Conservation (phyloP, 1,140 invertebrate genomes). For the Limonius californicus region DNA sequence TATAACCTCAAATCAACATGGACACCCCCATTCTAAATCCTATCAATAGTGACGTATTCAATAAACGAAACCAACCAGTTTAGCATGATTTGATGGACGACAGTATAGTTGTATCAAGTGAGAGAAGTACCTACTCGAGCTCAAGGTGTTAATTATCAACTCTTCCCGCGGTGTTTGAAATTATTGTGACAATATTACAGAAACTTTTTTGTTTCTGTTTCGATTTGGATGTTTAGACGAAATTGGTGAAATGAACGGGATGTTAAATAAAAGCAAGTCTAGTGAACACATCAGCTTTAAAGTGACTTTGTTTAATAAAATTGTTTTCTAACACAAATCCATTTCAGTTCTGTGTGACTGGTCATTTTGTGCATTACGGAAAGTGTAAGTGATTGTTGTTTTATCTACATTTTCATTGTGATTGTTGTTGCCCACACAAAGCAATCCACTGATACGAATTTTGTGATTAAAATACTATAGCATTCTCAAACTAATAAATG, state of each 20-base stretch:
- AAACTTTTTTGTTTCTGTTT: too few species aligned
- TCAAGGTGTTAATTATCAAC: constrained; percentile 1
- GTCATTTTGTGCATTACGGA: too few species aligned
- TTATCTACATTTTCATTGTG: too few species aligned
- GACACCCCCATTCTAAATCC: constrained; percentile 7
- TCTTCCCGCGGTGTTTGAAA: neutral
- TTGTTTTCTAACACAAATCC: too few species aligned
- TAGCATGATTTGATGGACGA: neutral
- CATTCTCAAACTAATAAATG: too few species aligned
- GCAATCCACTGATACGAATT: too few species aligned
- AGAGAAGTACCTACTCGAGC: neutral
- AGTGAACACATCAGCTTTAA: neutral
- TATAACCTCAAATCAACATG: neutral
- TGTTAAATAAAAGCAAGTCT: neutral
- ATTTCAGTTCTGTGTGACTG: too few species aligned
- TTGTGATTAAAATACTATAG: too few species aligned
- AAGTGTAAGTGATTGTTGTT: too few species aligned
- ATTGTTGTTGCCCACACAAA: too few species aligned
- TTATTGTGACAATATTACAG: neutral
- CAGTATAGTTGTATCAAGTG: neutral
- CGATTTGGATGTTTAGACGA: too few species aligned
- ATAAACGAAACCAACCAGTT: constrained; percentile 7
- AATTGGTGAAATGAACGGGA: neutral
- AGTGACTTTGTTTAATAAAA: constrained; percentile 1
- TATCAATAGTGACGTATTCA: neutral